Base-by-base conservation (phyloP, 2,888 invertebrate genomes). In the Amiota communis region DNA sequence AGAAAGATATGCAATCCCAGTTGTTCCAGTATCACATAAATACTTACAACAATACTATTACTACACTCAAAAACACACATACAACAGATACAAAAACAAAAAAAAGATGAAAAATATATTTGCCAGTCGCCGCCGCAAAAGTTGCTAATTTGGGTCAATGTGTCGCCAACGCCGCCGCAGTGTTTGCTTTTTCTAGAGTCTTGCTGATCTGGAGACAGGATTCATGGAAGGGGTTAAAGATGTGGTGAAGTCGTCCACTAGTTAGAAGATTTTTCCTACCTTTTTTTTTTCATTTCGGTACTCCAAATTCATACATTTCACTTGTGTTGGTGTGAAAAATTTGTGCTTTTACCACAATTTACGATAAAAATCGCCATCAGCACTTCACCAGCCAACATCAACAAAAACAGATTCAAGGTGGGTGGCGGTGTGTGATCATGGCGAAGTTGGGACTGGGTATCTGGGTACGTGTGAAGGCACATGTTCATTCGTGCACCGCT, bases 11-110 rank as follows among this genome's bases (percentile, higher is more conserved):
- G n/a, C 69, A 49, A 80, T 63, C 36, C 36, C 36, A 36, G 36
- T 36, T 36, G 36, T 36, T 36, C 36, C 36, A 36, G 36, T 36
- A 36, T 36, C 36, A 36, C 6, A 36, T 36, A 36, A 6, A 36
- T 36, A 36, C 36, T 36, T 36, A 36, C 72, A 77, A 78, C 82
- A 82, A 77, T 76, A 82, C 23, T 23, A 23, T 23, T 82, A 73
- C 72, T 72, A 63, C 49, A 51, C 63, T 63, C n/a, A 73, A 49
- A 76, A 12, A 57, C 63, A 71, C 2, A 67, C 8, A 23, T 23
- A 53, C 15, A 61, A 72, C 15, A 20, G 15, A 23, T 23, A n/a
- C 53, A n/a, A 51, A n/a, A 51, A 51, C 53, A 51, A 63, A n/a
- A 63, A 36, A 63, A 36, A 23, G 46, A 23, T 36, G 36, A 63